Evolutionary conservation across 2,797 vertebrate genomes (phyloP), one percentile per base, ranked within the genome.

Genomic region (Aselliscus stoliczkanus): DNA sequence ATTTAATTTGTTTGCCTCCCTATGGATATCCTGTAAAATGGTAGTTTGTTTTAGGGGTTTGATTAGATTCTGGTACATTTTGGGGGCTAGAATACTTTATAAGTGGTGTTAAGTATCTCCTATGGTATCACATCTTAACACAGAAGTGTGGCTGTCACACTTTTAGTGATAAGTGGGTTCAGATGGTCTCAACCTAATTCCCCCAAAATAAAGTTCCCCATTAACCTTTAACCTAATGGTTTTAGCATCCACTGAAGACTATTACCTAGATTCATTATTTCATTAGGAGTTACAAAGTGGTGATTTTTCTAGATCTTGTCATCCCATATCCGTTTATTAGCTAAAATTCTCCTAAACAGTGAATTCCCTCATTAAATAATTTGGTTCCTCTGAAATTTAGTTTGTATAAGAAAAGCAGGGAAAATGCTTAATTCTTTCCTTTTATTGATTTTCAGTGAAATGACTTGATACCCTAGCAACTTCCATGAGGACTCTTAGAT

Each of bases 351-450:
- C 81, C 50, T 88, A 88, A 81, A 67, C 20, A 89, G 75, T 69
- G 60, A 82, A 89, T 83, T 92, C 15, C 69, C 9, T 70, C 37
- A 42, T 89, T 31, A 75, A 20, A 15, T 84, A 34, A 34, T 54
- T 90, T 82, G 52, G 9, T 90, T 90, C 90, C 39, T 42, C 21
- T 89, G 84, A 93, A 94, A 88, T 72, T 76, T 17, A 91, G 52
- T 85, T 76, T 96, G 20, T 87, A 56, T 18, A 86, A 62, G 14
- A 70, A 92, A 95, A 39, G 27, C 75, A 42, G 58, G 56, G 60
- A 67, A 91, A 77, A n/a, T 76, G 5, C 7, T 67, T 65, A n/a
- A 39, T 60, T 70, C 12, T 85, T 91, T 86, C 21, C 21, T 34
- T 93, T 50, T 37, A 60, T 44, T 39, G 31, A 54, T 94, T 92